Evolutionary conservation across 2,113 vertebrate species (phyloP).

Genomic region (Rhea pennata): DNA sequence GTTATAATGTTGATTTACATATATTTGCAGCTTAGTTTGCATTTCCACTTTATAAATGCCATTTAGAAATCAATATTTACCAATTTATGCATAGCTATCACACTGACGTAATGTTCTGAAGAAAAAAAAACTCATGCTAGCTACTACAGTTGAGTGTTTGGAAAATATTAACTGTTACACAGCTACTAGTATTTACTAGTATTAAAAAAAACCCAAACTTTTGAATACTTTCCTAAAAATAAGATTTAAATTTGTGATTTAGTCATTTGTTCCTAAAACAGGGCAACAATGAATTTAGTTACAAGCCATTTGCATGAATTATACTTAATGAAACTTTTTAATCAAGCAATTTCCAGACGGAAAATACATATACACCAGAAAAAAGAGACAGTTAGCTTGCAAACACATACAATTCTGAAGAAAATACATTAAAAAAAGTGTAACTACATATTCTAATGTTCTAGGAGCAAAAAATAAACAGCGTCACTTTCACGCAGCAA

Average conservation of each 20-base stretch:
- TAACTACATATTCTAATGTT: neutral
- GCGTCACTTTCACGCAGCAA: neutral
- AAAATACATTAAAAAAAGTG: neutral
- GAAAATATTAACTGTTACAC: neutral
- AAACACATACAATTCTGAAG: neutral
- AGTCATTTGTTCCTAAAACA: neutral
- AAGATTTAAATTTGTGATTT: neutral
- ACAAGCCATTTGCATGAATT: neutral
- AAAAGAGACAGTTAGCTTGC: neutral
- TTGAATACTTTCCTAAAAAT: neutral
- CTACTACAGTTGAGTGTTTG: neutral
- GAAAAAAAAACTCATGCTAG: neutral
- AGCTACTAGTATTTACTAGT: neutral
- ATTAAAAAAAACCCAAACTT: neutral
- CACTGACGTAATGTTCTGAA: neutral
- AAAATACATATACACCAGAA: neutral
- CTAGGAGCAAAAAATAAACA: neutral
- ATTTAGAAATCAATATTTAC: constrained; percentile 24
- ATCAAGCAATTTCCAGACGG: neutral
- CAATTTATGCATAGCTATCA: neutral
- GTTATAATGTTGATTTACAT: neutral
- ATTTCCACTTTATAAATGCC: neutral
- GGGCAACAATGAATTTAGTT: neutral
- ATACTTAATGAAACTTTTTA: neutral
- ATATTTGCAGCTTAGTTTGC: neutral